Percentiles rank a stretch among this genome's conserved stretches.
phyloP scores from a whole-genome alignment of 2,888 invertebrate genomes.

The Taphrorychus bicolor region DNA sequence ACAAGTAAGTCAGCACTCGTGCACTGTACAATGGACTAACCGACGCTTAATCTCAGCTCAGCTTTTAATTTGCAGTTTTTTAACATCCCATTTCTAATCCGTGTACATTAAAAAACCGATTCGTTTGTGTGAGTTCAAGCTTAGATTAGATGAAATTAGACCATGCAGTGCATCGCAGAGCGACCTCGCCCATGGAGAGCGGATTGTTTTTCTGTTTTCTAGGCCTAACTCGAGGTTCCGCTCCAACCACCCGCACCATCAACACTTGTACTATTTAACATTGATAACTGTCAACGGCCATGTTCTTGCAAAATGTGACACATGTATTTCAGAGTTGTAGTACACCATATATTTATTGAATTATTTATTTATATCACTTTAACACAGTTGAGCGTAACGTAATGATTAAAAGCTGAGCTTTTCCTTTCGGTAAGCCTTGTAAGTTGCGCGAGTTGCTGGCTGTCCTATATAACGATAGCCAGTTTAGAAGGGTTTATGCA shows the following conservation, averaged over 20 bases:
- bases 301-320: conserved; percentile 60
- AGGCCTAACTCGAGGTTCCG: conserved; percentile 49
- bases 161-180: conserved; percentile 24
- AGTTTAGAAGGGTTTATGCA: conserved; percentile 57
- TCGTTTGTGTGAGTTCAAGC: conserved; percentile 58
- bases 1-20: conserved; percentile 60
- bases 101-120: conserved; percentile 56
- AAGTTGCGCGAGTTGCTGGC: conserved; percentile 60
- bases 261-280: conserved; percentile 49
- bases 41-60: conserved; percentile 62
- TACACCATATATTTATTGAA: conserved; percentile 47
- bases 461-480: conserved; percentile 57
- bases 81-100: conserved; percentile 58
- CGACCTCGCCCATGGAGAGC: conserved; percentile 42
- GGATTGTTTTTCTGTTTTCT: conserved; percentile 49
- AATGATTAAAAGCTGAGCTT: conserved; percentile 62
- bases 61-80: conserved; percentile 61
- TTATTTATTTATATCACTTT: conserved; percentile 48
- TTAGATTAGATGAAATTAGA: conserved; percentile 52
- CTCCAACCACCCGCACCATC: conserved; percentile 48
- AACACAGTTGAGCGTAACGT: conserved; percentile 51
- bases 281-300: conserved; percentile 56
- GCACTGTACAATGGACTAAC: conserved; percentile 62
- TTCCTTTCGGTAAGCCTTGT: conserved; percentile 57
- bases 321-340: conserved; percentile 53